Evolutionary conservation across 2,797 vertebrate species (phyloP).

Genomic region (Tamandua tetradactyla): DNA sequence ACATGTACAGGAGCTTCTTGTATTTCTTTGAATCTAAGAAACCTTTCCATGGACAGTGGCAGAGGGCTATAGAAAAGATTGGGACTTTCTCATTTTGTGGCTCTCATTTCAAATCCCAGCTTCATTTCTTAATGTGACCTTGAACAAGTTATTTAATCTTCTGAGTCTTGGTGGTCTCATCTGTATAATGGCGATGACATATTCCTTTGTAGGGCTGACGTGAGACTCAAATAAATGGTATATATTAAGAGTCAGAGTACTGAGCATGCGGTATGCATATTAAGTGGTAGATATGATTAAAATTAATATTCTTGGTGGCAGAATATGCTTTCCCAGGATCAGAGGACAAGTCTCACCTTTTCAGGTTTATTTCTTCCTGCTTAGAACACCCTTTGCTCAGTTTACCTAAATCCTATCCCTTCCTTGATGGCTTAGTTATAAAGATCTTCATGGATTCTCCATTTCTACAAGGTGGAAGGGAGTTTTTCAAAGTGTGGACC

Average conservation of each 20-base stretch:
- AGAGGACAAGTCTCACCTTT: not conserved
- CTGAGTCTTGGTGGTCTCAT: not conserved
- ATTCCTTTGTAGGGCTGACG: not conserved
- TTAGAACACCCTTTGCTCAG: not conserved
- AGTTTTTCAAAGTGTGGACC: not conserved
- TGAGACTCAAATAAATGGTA: not conserved
- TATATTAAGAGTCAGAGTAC: not conserved
- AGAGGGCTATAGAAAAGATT: not conserved
- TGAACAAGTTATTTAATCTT: rapidly evolving
- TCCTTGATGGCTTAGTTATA: not conserved
- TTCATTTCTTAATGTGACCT: not conserved
- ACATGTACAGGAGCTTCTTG: not conserved
- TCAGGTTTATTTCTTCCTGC: not conserved
- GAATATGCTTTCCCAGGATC: not conserved
- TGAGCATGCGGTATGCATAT: rapidly evolving
- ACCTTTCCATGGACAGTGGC: not conserved
- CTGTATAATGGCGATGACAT: not conserved
- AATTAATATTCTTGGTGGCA: not conserved
- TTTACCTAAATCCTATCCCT: not conserved
- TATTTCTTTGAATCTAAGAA: not conserved
- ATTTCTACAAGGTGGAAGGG: not conserved
- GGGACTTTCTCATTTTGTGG: not conserved
- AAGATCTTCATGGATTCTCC: not conserved
- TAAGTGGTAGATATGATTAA: too few relatives aligned
- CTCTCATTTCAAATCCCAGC: not conserved